phyloP scores from a whole-genome alignment of 2,113 vertebrate species.

The Cranoglanis bouderius region DNA sequence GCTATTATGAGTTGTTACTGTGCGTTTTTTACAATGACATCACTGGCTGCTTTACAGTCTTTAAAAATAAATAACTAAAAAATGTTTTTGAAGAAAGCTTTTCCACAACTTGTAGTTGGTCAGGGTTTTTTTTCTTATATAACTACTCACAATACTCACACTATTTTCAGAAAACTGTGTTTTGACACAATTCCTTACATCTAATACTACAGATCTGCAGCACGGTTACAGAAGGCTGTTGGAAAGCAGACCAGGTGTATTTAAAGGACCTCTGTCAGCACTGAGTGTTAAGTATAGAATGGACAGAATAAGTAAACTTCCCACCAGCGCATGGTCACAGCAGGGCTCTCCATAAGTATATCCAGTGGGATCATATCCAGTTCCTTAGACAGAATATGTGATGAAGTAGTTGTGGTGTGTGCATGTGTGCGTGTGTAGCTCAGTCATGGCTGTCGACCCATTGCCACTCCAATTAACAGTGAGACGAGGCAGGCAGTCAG shows the following conservation, averaged over 20 bases:
- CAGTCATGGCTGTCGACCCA: constrained; percentile 29
- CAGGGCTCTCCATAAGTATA: background rate
- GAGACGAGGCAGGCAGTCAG: constrained; percentile 4
- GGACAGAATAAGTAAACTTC: background rate
- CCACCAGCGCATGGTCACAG: background rate
- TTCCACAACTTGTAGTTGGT: background rate
- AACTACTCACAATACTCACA: background rate
- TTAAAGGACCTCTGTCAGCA: background rate
- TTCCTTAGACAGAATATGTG: background rate
- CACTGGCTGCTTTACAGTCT: background rate
- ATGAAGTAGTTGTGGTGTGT: background rate
- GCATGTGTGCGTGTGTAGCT: constrained; percentile 16
- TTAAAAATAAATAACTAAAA: background rate
- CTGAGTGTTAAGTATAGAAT: background rate
- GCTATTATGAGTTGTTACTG: background rate
- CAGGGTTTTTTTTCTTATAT: background rate
- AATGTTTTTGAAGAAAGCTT: too few relatives aligned
- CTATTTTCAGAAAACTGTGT: background rate
- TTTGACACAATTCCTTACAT: background rate
- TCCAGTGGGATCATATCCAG: background rate
- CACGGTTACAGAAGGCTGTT: background rate
- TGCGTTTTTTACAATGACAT: too few relatives aligned
- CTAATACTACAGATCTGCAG: background rate
- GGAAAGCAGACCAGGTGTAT: background rate
- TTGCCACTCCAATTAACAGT: constrained; percentile 49